Percentiles rank a stretch among this genome's conserved stretches.
These are phyloP conservation scores for Drosophila stalkeri DNA, from an alignment of 2,888 invertebrate genomes.

Conservation along the genomic window DNA sequence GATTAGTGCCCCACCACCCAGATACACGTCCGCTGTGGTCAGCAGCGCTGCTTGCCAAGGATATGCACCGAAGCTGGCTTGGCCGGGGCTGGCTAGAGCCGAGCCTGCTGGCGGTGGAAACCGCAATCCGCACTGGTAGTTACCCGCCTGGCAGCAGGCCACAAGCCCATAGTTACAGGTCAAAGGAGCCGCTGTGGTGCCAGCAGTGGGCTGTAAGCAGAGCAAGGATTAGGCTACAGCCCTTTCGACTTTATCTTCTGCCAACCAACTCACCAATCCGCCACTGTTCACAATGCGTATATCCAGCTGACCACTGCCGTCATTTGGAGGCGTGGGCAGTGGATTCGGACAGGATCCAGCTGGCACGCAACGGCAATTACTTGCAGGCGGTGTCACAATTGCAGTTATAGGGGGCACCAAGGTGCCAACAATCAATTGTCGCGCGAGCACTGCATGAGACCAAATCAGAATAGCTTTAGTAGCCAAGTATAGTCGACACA, in stretches of 20 bases:
- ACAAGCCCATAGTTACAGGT: constrained; percentile 78
- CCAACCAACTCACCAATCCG: constrained; percentile 44
- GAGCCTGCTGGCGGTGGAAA: constrained; percentile 82
- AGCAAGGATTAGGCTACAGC: neutral
- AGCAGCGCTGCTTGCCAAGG: constrained; percentile 90
- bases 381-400: constrained; percentile 55
- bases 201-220: constrained; percentile 45
- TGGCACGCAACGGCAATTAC: constrained; percentile 83
- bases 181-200: constrained; percentile 45
- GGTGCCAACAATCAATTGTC: constrained; percentile 77
- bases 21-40: constrained; percentile 87
- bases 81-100: constrained; percentile 85
- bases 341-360: constrained; percentile 82
- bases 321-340: constrained; percentile 74
- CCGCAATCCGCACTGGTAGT: constrained; percentile 82
- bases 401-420: constrained; percentile 49
- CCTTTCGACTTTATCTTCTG: neutral
- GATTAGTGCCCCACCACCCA: constrained; percentile 91
- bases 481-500: neutral
- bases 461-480: neutral
- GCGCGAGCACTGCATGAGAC: constrained; percentile 63
- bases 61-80: constrained; percentile 89
- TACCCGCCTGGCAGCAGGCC: constrained; percentile 81
- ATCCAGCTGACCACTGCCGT: constrained; percentile 87
- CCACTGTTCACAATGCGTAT: constrained; percentile 88